Base-by-base conservation (phyloP, 2,888 invertebrate species). In the Germaria angustata region DNA sequence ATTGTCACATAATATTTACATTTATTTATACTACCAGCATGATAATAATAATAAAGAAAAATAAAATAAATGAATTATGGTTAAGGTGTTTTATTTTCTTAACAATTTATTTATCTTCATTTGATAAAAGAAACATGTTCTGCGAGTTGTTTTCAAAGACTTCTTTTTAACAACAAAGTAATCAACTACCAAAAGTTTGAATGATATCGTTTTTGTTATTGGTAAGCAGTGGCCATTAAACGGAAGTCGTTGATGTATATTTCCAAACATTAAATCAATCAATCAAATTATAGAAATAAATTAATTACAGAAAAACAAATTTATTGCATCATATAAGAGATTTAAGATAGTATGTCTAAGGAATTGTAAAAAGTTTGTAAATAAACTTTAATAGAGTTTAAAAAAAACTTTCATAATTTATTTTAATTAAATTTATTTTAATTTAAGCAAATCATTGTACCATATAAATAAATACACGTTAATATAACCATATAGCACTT, bases 231-330 rank as follows among this genome's bases (percentile, higher is more conserved):
- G 32, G 20, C 6, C 46, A 65, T 55, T 49, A 28, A 72, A 78
- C 81, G 81, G 81, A 81, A 78, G 76, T 73, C 17, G 32, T 24
- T 55, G 53, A 61, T 72, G 39, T 24, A 55, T 44, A 32, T 24
- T 44, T 24, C 41, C 39, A 55, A 32, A 59, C 22, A 57, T 34
- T 57, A 66, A 63, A 69, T 36, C 32, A 61, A 73, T 61, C 59
- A 66, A 81, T 75, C 44, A 65, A 72, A 57, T 41, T 41, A 66
- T 57, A n/a, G 32, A 41, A 63, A 61, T 32, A 49, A 71, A 44
- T 39, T 39, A 59, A 41, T 41, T 24, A 22, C 8, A 66, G 9
- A 13, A 17, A 20, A 32, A 7, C n/a, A 32, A 22, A 55, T 46
- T 34, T 57, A 69, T 57, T 69, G 15, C 44, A 44, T 15, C 15